Conservation (phyloP, 1,140 invertebrate genomes). For the Hesperophylax magnus region DNA sequence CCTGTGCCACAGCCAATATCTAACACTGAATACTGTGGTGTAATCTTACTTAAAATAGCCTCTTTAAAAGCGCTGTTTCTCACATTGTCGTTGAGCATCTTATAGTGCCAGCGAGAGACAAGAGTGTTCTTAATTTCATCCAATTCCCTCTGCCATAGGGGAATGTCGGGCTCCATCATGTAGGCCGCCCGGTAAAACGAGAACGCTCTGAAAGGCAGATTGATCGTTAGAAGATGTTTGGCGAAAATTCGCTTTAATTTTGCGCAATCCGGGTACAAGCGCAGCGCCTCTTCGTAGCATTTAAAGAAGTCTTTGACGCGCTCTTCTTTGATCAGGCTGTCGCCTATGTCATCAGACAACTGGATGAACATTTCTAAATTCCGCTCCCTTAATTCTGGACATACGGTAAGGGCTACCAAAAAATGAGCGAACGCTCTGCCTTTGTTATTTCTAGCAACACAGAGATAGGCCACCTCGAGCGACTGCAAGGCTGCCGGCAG, state of each 20-base stretch:
- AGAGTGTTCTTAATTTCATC: conserved; percentile 66
- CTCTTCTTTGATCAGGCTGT: conserved; percentile 54
- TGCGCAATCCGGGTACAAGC: conserved; percentile 61
- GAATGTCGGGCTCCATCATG: conserved; percentile 60
- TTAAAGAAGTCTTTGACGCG: conserved; percentile 63
- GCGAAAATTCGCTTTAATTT: conserved; percentile 64
- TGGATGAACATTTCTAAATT: conserved; percentile 61
- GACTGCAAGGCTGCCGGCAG: no score
- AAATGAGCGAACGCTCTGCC: conserved; percentile 63
- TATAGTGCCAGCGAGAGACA: conserved; percentile 85
- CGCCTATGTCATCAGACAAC: conserved; percentile 59
- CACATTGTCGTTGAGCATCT: conserved; percentile 83
- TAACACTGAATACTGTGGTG: conserved; percentile 72
- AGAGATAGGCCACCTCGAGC: no score
- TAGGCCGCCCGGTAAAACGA: conserved; percentile 62
- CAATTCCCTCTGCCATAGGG: conserved; percentile 63
- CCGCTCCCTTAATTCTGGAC: conserved; percentile 57
- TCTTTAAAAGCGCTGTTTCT: conserved; percentile 77
- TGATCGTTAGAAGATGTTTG: conserved; percentile 62
- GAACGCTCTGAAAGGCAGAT: conserved; percentile 62
- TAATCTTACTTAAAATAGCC: conserved; percentile 75
- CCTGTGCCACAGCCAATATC: conserved; percentile 86
- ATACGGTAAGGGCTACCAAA: conserved; percentile 62
- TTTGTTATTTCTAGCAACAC: conserved; percentile 46
- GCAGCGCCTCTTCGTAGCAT: conserved; percentile 61